Conservation (phyloP, 92 coral and sea anemone species). For the Muricea muricata region DNA sequence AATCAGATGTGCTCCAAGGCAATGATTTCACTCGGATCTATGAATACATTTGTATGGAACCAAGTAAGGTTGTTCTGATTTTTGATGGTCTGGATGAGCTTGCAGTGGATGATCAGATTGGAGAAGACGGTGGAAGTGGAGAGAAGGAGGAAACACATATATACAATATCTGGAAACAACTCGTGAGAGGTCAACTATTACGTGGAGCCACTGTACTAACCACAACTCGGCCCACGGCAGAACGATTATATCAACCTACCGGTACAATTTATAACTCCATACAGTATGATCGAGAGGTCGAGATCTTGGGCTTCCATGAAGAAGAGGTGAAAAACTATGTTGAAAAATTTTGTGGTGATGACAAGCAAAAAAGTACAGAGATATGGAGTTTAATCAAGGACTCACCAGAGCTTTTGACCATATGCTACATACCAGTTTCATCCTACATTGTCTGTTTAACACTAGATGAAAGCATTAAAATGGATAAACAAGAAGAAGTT, state of each 20-base stretch:
- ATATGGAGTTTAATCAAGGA: conserved; percentile 47
- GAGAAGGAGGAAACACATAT: background rate
- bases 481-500: background rate
- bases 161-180: background rate
- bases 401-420: conserved; percentile 37
- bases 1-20: no score
- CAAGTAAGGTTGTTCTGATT: conserved; percentile 46
- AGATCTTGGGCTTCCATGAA: conserved; percentile 64
- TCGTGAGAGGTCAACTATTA: conserved; percentile 47
- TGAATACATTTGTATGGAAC: conserved; percentile 34
- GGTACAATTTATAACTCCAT: no score
- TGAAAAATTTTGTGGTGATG: conserved; percentile 27
- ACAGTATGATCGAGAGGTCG: conserved; percentile 46
- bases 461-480: conserved; percentile 1
- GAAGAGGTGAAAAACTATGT: conserved; percentile 56
- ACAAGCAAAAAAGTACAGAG: background rate
- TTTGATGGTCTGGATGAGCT: conserved; percentile 75
- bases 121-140: conserved; percentile 7
- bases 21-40: background rate
- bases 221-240: conserved; percentile 59
- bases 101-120: conserved; percentile 6
- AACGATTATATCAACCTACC: conserved; percentile 33
- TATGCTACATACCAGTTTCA: conserved; percentile 68
- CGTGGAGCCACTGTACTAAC: conserved; percentile 66
- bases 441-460: conserved; percentile 52